Percentiles rank a stretch among this genome's conserved stretches.
Conservation (phyloP, 2,888 invertebrate species). For the Phalangium opilio region DNA sequence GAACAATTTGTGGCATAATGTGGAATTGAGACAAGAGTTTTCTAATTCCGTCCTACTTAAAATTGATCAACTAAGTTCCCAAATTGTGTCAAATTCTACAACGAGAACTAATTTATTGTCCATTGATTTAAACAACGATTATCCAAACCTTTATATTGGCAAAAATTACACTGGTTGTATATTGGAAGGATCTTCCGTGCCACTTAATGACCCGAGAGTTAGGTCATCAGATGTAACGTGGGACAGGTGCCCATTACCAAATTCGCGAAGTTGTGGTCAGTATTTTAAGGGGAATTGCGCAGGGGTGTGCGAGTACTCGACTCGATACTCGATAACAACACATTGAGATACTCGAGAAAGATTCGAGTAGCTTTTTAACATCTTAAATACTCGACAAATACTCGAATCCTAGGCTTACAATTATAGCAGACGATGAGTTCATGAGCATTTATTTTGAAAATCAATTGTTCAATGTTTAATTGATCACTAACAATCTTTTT, state of each 20-base stretch:
- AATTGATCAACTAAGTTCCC: conserved; percentile 6
- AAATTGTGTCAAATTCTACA: conserved; percentile 14
- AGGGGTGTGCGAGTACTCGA: conserved; percentile 5
- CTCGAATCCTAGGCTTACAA: background rate
- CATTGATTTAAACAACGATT: conserved; percentile 10
- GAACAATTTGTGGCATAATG: conserved; percentile 21
- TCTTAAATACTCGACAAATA: background rate
- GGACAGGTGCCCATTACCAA: conserved; percentile 57
- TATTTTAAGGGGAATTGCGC: too few relatives aligned
- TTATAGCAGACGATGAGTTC: too few relatives aligned
- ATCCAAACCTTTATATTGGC: conserved; percentile 47
- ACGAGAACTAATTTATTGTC: conserved; percentile 9
- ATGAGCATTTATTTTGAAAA: too few relatives aligned
- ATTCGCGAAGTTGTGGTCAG: conserved; percentile 67
- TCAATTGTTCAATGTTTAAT: too few relatives aligned
- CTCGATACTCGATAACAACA: too few relatives aligned
- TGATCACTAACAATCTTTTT: too few relatives aligned
- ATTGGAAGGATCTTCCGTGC: conserved; percentile 68
- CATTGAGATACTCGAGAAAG: too few relatives aligned
- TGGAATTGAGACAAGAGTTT: conserved; percentile 15
- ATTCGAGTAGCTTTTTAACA: background rate
- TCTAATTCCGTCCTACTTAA: conserved; percentile 12
- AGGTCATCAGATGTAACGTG: conserved; percentile 45
- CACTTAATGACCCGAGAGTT: conserved; percentile 39
- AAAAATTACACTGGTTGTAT: conserved; percentile 68